A percentile compares a stretch with the other conserved stretches of the same genome.
These are phyloP conservation scores for Hippasteria phrygiana DNA, from an alignment of 53 echinoderm and acorn worm species.

Conservation along the genomic window DNA sequence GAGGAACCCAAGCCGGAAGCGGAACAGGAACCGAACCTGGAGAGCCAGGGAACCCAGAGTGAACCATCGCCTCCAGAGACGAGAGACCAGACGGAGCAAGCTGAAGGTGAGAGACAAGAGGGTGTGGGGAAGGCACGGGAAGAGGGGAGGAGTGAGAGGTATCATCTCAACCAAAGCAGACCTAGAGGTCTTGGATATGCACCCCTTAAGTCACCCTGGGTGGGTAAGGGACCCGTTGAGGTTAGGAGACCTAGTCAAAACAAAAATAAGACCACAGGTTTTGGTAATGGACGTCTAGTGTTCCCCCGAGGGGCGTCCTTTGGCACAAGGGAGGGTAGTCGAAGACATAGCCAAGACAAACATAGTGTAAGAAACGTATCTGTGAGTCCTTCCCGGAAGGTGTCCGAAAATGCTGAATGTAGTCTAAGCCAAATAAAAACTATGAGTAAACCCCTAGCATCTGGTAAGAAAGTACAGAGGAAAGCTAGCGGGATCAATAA, in stretches of 20 bases:
- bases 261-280: neutral
- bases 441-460: neutral
- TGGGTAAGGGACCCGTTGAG: neutral
- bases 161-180: neutral
- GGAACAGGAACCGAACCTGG: slow-evolving; percentile 76
- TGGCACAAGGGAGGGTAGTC: neutral
- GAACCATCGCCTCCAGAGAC: slow-evolving; percentile 52
- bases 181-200: neutral
- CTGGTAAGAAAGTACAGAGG: neutral
- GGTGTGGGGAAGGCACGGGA: slow-evolving; percentile 9
- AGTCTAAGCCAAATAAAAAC: neutral
- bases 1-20: slow-evolving; percentile 74
- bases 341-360: neutral
- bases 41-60: slow-evolving; percentile 84
- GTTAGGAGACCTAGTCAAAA: neutral
- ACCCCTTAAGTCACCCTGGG: neutral
- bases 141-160: neutral
- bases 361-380: neutral
- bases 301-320: neutral
- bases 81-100: slow-evolving; percentile 54
- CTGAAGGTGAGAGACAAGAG: slow-evolving; percentile 62
- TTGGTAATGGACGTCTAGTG: neutral
- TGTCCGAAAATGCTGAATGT: neutral
- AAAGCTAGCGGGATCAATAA: neutral
- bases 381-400: neutral